Conservation (phyloP, 2,113 vertebrate genomes). For the Maccullochella peelii region DNA sequence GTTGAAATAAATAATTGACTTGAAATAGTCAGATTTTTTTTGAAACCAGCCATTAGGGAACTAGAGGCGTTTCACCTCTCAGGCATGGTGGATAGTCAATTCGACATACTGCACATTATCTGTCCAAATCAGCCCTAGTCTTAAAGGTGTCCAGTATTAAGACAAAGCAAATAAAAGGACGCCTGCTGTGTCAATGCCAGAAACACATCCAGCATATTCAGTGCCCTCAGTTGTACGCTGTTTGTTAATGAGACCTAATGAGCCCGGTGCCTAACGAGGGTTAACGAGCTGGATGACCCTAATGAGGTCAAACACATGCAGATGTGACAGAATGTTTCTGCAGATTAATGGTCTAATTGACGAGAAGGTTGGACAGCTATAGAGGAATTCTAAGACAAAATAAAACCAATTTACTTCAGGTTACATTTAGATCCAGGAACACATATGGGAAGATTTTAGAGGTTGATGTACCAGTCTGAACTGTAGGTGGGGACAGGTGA, state of each 20-base stretch:
- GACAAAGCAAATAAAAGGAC: not conserved
- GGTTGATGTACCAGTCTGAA: not conserved
- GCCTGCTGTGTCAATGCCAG: not conserved
- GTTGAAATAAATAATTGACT: not conserved
- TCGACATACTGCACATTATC: not conserved
- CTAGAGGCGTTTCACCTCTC: not conserved
- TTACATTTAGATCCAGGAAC: not conserved
- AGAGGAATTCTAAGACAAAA: not conserved
- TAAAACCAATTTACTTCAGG: not conserved
- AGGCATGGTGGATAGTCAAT: not conserved
- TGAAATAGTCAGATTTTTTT: not conserved
- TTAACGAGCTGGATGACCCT: conserved; percentile 65
- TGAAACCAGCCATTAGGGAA: not conserved
- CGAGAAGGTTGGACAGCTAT: not conserved
- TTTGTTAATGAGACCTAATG: conserved; percentile 57
- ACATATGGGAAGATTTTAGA: not conserved
- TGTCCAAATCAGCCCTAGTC: not conserved
- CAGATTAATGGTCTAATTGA: conserved; percentile 54
- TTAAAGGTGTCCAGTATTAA: not conserved
- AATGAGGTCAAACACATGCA: conserved; percentile 65
- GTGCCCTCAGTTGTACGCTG: not conserved
- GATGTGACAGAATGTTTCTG: conserved; percentile 54
- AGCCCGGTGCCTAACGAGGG: conserved; percentile 51
- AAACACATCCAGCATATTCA: not conserved
- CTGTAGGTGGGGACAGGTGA: no score